Conservation (phyloP, 2,113 vertebrate genomes). For the Gavia stellata region DNA sequence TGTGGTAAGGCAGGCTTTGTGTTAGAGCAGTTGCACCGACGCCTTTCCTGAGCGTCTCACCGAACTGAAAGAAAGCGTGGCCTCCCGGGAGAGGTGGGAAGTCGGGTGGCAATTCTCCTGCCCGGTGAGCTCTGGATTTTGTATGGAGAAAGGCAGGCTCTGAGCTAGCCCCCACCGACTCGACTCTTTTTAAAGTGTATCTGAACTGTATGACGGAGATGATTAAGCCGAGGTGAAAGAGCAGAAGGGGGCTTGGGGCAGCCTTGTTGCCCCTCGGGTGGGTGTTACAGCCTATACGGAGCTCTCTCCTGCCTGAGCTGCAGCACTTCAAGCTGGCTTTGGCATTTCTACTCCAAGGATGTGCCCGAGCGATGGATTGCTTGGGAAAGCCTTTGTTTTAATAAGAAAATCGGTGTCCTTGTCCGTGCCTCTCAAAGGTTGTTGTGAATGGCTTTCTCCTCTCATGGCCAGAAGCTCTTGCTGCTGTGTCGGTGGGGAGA, state of each 20-base stretch:
- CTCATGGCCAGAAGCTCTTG: rapidly evolving
- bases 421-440: rapidly evolving
- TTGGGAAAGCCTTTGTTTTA: neutral
- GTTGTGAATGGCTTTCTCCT: neutral
- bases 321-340: neutral
- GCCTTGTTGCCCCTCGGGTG: neutral
- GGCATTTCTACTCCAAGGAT: neutral
- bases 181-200: neutral
- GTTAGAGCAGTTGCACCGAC: neutral
- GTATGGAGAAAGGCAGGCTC: neutral
- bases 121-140: neutral
- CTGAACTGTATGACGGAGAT: neutral
- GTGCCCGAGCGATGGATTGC: too few relatives aligned
- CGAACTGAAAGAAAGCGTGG: rapidly evolving
- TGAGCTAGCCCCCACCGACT: neutral
- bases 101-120: neutral
- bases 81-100: neutral
- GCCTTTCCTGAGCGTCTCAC: neutral
- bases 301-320: neutral
- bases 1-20: neutral
- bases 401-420: neutral
- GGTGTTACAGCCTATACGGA: rapidly evolving
- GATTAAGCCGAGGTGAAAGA: neutral
- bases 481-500: rapidly evolving
- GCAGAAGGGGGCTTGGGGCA: neutral